These are phyloP conservation scores for Erpetoichthys calabaricus DNA, from an alignment of 2,797 vertebrate species.

Conservation along the genomic window DNA sequence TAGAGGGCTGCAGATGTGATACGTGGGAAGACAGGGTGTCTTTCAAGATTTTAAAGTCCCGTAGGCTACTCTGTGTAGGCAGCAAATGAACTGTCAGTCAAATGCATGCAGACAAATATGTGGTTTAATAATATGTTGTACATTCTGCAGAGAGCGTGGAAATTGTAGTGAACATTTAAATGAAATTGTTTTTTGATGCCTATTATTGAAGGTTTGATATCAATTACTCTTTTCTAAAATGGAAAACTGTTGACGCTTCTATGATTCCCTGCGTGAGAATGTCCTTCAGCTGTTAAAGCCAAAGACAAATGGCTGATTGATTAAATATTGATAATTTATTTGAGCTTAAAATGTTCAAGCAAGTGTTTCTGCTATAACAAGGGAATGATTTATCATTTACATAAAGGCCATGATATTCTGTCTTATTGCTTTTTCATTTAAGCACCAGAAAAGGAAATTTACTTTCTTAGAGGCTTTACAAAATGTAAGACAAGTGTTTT, in stretches of 20 bases:
- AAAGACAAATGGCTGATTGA: not conserved
- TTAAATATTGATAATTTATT: too few species aligned
- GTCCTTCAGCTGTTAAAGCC: slow-evolving; percentile 14
- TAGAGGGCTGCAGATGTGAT: slow-evolving; percentile 36
- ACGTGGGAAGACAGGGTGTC: slow-evolving; percentile 26
- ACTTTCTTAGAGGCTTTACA: too few species aligned
- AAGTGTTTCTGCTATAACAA: too few species aligned
- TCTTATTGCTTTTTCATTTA: too few species aligned
- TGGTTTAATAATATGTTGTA: slow-evolving; percentile 1
- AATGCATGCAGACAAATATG: not conserved
- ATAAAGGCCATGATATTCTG: too few species aligned
- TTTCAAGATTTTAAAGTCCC: slow-evolving; percentile 26
- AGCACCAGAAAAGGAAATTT: too few species aligned
- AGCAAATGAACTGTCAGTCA: slow-evolving; percentile 14
- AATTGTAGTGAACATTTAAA: not conserved
- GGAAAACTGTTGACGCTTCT: too few species aligned
- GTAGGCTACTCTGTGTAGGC: slow-evolving; percentile 14
- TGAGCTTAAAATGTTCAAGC: too few species aligned
- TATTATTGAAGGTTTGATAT: not conserved
- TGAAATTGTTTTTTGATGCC: too few species aligned
- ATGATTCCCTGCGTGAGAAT: too few species aligned
- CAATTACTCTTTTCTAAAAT: not conserved
- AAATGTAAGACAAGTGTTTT: too few species aligned
- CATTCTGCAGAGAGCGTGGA: not conserved
- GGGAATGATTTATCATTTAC: too few species aligned